Evolutionary conservation across 2,113 vertebrate species (phyloP), one percentile per base, ranked within the genome.

Genomic region (Pseudonaja textilis): DNA sequence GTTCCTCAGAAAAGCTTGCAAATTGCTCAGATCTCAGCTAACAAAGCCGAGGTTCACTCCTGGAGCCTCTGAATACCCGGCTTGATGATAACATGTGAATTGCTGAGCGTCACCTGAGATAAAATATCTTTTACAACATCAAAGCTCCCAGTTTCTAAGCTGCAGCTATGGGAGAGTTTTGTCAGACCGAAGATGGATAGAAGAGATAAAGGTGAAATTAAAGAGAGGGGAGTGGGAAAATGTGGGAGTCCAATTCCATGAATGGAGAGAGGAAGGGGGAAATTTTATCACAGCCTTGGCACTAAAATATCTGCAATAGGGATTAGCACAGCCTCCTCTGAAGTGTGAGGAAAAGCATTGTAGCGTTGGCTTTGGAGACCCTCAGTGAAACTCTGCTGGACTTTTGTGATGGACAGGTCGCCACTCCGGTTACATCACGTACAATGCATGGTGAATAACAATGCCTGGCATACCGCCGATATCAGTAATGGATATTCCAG

Each of bases 11-110:
- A 96, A 97, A 98, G 98, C 97, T 98, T 98, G 98, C 98, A 99
- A 98, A 99, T 99, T 98, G 98, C 98, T 99, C 98, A 98, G 98
- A 98, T 99, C 98, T 98, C 89, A 93, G 94, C 85, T 97, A 97
- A 99, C 98, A 99, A 99, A 98, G 98, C 96, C 93, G 4, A 97
- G 96, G 96, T 98, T 98, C 98, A 98, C 97, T 98, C 94, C 64
- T 2, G 95, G 92, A 96, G 98, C 96, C 96, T 96, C 97, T 92
- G 97, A 96, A 96, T 98, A 97, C 98, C 97, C 97, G 96, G 95
- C 96, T 97, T 97, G 97, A 97, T 96, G 97, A 97, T 96, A 97
- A 96, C 94, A 95, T 95, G 97, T 97, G 98, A 98, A 98, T 97
- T 97, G 97, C 97, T 94, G 98, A 98, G 98, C 98, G 98, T 98